Conservation (phyloP, 2,797 vertebrate species). For the Chanos chanos region DNA sequence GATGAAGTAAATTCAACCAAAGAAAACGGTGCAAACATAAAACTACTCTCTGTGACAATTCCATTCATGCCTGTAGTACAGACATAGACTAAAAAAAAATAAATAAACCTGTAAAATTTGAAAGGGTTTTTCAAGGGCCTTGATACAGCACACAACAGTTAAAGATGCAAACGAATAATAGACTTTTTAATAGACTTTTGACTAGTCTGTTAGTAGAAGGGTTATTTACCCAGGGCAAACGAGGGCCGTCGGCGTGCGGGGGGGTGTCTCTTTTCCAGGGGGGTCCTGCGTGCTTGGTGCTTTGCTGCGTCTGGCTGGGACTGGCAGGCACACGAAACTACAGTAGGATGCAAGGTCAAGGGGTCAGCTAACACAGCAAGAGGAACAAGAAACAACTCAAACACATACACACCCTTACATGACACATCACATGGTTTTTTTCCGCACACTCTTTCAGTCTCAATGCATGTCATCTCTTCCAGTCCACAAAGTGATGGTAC, state of each 20-base stretch:
- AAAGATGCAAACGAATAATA: too few species aligned
- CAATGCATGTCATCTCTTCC: not conserved
- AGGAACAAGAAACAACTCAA: conserved; percentile 43
- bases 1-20: too few species aligned
- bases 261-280: conserved; percentile 67
- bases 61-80: too few species aligned
- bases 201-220: conserved; percentile 39
- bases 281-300: conserved; percentile 53
- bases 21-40: too few species aligned
- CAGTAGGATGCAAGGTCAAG: conserved; percentile 34
- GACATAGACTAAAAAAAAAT: too few species aligned
- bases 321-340: conserved; percentile 73
- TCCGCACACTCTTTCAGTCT: not conserved
- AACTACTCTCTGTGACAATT: too few species aligned
- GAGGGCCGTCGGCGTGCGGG: conserved; percentile 38
- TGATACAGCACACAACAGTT: not conserved
- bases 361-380: conserved; percentile 41
- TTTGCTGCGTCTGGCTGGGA: conserved; percentile 60
- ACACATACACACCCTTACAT: not conserved
- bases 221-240: conserved; percentile 51
- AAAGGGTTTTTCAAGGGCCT: too few species aligned
- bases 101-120: too few species aligned
- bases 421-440: conserved; percentile 1
- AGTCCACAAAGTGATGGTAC: conserved; percentile 8
- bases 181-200: too few species aligned